phyloP scores from a whole-genome alignment of 2,888 invertebrate genomes.

The Drosophila flavopinicola region DNA sequence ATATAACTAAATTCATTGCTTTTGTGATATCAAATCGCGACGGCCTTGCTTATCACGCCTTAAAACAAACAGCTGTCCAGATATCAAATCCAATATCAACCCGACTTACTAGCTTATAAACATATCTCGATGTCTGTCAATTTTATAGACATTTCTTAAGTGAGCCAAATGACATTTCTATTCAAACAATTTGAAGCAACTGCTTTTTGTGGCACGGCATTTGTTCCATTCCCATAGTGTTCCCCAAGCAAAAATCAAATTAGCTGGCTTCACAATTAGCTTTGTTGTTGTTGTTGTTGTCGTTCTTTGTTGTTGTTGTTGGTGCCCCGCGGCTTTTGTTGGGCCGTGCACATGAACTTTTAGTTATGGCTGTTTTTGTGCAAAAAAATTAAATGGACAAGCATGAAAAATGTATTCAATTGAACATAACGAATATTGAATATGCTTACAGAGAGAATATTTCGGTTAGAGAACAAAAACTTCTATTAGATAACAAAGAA shows the following conservation, averaged over 20 bases:
- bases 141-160: slow-evolving; percentile 6
- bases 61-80: neutral
- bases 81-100: neutral
- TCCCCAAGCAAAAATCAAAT: slow-evolving; percentile 21
- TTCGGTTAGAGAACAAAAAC: neutral
- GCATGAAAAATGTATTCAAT: neutral
- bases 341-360: slow-evolving; percentile 65
- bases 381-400: slow-evolving; percentile 18
- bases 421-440: slow-evolving; percentile 27
- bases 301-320: slow-evolving; percentile 23
- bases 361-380: slow-evolving; percentile 41
- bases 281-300: slow-evolving; percentile 3
- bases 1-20: neutral
- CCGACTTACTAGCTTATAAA: neutral
- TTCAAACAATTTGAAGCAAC: neutral
- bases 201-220: neutral
- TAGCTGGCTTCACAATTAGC: slow-evolving; percentile 33
- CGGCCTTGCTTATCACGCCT: slow-evolving; percentile 22
- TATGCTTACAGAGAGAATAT: slow-evolving; percentile 14
- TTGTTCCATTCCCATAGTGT: slow-evolving; percentile 57
- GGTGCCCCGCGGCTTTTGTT: slow-evolving; percentile 38
- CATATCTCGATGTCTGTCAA: slow-evolving; percentile 1
- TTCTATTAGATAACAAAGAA: too few relatives aligned
- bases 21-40: slow-evolving; percentile 17
- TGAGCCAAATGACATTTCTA: slow-evolving; percentile 12